Percentiles rank a stretch among this genome's conserved stretches.
These are phyloP conservation scores for Tetramorium bicarinatum DNA, from an alignment of 2,888 invertebrate species.

Conservation along the genomic window DNA sequence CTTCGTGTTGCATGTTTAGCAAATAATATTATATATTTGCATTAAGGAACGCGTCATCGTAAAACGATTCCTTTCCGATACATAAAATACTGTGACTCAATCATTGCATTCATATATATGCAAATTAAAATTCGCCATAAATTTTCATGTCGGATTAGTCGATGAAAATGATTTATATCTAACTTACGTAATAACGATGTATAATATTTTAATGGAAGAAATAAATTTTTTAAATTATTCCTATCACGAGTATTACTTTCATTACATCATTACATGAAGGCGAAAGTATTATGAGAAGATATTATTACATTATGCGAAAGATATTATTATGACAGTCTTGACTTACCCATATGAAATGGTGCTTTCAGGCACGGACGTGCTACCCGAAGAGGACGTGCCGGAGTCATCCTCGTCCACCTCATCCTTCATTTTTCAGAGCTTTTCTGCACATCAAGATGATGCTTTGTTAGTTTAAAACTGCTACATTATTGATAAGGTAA, in stretches of 20 bases:
- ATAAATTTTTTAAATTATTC: not conserved
- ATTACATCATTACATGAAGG: not conserved
- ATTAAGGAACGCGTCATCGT: not conserved
- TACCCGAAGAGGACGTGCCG: slow-evolving; percentile 71
- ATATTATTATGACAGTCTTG: not conserved
- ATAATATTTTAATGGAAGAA: not conserved
- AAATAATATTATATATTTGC: not conserved
- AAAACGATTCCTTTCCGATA: not conserved
- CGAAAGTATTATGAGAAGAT: not conserved
- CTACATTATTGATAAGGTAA: not conserved
- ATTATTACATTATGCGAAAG: not conserved
- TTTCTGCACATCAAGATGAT: slow-evolving; percentile 64
- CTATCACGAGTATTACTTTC: not conserved
- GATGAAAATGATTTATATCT: not conserved
- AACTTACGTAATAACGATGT: not conserved
- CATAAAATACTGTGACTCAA: not conserved
- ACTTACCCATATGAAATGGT: slow-evolving; percentile 76
- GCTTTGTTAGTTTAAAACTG: slow-evolving; percentile 20
- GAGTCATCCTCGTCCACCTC: slow-evolving; percentile 80
- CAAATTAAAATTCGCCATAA: not conserved
- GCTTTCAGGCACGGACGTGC: slow-evolving; percentile 72
- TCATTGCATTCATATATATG: not conserved
- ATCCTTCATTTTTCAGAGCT: slow-evolving; percentile 79
- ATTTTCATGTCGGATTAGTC: not conserved
- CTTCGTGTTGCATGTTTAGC: not conserved